A percentile compares a stretch with the other conserved stretches of the same genome.
Evolutionary conservation across 1,140 invertebrate genomes (phyloP).

Genomic region (Argopecten irradians): DNA sequence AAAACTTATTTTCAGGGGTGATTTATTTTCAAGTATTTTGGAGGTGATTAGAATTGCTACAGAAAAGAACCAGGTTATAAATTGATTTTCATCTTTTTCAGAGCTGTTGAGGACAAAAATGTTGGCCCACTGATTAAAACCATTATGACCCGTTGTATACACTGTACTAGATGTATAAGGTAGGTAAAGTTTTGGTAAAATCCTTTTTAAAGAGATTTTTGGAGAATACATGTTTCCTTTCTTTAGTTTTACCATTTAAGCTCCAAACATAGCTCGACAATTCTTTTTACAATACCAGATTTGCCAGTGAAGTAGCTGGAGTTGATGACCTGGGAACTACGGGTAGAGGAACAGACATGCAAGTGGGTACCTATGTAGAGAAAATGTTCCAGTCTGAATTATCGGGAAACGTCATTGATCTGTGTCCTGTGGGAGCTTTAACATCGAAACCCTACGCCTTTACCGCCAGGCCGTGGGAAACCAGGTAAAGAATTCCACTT

Average conservation of each 20-base stretch:
- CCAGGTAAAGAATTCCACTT: slow-evolving; percentile 60
- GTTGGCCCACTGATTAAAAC: slow-evolving; percentile 99
- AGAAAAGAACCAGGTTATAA: too few species aligned
- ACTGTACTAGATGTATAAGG: slow-evolving; percentile 98
- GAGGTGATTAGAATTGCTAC: too few species aligned
- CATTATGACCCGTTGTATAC: slow-evolving; percentile 99
- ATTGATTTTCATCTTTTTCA: slow-evolving; percentile 71
- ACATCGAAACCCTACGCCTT: slow-evolving; percentile 99
- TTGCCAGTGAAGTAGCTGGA: slow-evolving; percentile 94
- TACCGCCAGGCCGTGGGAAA: slow-evolving; percentile 80
- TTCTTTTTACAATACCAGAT: slow-evolving; percentile 64
- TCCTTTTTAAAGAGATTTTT: too few species aligned
- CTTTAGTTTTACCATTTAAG: too few species aligned
- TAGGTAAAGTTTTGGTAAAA: slow-evolving; percentile 54
- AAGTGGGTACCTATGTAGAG: slow-evolving; percentile 99
- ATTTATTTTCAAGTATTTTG: too few species aligned
- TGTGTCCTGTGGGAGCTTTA: slow-evolving; percentile 98
- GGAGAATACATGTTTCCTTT: too few species aligned
- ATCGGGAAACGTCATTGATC: slow-evolving; percentile 98
- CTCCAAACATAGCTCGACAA: background rate
- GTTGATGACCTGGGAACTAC: slow-evolving; percentile 98
- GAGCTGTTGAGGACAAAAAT: slow-evolving; percentile 99
- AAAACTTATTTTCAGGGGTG: too few species aligned
- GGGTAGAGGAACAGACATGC: slow-evolving; percentile 96
- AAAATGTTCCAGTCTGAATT: slow-evolving; percentile 98